These are phyloP conservation scores for Chelonoidis abingdonii DNA, from an alignment of 2,113 vertebrate species.

Conservation along the genomic window DNA sequence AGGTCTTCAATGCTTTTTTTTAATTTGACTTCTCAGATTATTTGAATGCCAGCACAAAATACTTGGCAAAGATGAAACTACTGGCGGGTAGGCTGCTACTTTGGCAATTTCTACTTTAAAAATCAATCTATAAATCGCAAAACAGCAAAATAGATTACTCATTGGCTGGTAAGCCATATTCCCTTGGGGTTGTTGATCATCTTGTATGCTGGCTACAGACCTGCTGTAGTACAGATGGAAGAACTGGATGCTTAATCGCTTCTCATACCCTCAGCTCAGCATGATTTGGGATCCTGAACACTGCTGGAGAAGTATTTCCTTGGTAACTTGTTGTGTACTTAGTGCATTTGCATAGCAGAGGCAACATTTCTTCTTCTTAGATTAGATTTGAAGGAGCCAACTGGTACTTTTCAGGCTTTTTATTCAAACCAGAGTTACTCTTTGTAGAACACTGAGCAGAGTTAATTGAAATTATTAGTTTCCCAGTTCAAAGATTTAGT, in stretches of 20 bases:
- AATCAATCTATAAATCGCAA: constrained; percentile 74
- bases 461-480: constrained; percentile 53
- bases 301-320: constrained; percentile 62
- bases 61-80: constrained; percentile 67
- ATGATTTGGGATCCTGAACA: constrained; percentile 56
- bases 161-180: constrained; percentile 72
- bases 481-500: constrained; percentile 42
- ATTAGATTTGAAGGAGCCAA: constrained; percentile 34
- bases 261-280: constrained; percentile 61
- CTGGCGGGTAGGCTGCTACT: constrained; percentile 75
- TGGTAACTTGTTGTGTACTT: constrained; percentile 60
- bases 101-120: constrained; percentile 59
- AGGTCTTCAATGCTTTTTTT: background rate
- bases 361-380: constrained; percentile 25
- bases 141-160: constrained; percentile 75
- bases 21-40: constrained; percentile 27
- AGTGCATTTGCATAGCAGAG: constrained; percentile 36
- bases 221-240: constrained; percentile 77
- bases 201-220: constrained; percentile 72
- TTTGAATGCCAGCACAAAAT: constrained; percentile 57
- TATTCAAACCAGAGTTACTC: constrained; percentile 34
- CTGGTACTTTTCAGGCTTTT: constrained; percentile 52
- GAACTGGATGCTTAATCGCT: constrained; percentile 61
- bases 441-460: constrained; percentile 48
- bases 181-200: constrained; percentile 65